phyloP scores from a whole-genome alignment of 92 coral and sea anemone species.

The Muricea muricata region DNA sequence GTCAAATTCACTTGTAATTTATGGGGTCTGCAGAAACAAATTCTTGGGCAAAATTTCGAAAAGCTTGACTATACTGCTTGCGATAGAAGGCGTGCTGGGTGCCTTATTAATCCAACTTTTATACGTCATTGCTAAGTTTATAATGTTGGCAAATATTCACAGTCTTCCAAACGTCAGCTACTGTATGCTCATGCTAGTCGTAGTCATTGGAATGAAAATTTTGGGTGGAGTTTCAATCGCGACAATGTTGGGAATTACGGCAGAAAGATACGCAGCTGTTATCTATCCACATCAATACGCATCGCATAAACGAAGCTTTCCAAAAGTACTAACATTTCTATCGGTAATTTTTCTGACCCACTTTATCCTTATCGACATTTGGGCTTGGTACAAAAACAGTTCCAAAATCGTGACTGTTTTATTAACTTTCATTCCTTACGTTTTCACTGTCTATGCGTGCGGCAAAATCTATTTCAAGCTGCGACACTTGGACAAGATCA shows the following conservation, averaged over 20 bases:
- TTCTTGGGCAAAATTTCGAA: background rate
- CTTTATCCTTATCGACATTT: background rate
- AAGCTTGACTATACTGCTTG: background rate
- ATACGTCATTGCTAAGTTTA: background rate
- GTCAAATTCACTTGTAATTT: background rate
- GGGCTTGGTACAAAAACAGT: background rate
- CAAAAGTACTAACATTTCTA: background rate
- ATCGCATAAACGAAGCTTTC: background rate
- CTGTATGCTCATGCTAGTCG: background rate
- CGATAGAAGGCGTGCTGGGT: background rate
- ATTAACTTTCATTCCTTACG: background rate
- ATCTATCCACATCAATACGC: background rate
- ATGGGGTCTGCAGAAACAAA: background rate
- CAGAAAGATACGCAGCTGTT: background rate
- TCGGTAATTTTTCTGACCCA: background rate
- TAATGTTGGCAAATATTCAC: background rate
- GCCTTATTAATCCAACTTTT: background rate
- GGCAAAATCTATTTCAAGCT: background rate
- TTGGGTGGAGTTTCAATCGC: background rate
- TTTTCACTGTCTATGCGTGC: background rate
- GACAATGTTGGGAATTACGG: background rate
- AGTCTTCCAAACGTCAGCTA: background rate
- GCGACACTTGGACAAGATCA: background rate
- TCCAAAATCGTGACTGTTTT: background rate
- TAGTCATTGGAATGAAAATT: background rate